Percentiles rank a stretch among this genome's conserved stretches.
Evolutionary conservation across 2,888 invertebrate species (phyloP).

Genomic region (Cephus spinipes): DNA sequence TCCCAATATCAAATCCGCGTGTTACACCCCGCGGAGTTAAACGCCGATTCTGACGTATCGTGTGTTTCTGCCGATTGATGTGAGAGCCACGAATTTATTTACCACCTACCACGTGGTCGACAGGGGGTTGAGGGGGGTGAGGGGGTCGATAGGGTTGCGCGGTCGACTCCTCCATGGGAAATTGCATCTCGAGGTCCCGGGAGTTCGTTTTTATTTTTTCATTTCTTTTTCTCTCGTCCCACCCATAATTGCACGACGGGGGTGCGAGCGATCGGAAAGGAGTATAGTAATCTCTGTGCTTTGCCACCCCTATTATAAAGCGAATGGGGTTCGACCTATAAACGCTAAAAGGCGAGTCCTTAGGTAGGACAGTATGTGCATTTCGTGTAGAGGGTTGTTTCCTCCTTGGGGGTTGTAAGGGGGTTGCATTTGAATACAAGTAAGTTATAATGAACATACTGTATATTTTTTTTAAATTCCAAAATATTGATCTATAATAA

Average conservation of each 20-base stretch:
- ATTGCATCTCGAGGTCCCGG: not conserved
- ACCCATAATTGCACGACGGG: not conserved
- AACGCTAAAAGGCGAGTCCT: not conserved
- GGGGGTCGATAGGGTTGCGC: not conserved
- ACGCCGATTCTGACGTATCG: conserved; percentile 31
- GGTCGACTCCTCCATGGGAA: not conserved
- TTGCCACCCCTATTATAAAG: not conserved
- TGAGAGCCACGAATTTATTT: conserved; percentile 40
- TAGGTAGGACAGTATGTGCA: too few species aligned
- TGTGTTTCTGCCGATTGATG: conserved; percentile 29
- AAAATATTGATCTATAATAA: not conserved
- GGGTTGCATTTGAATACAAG: too few species aligned
- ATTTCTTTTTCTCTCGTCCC: not conserved
- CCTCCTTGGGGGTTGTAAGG: too few species aligned
- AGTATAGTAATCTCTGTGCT: not conserved
- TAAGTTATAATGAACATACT: not conserved
- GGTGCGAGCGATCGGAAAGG: not conserved
- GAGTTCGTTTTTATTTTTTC: not conserved
- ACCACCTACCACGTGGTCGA: conserved; percentile 19
- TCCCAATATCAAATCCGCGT: conserved; percentile 5
- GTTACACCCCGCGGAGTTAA: conserved; percentile 38
- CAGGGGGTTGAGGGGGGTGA: not conserved
- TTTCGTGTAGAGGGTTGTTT: too few species aligned
- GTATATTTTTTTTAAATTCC: not conserved
- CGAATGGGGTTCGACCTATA: not conserved